Percentiles rank a stretch among this genome's conserved stretches.
These are phyloP conservation scores for Pristiophorus japonicus DNA, from an alignment of 2,113 vertebrate species.

Conservation along the genomic window DNA sequence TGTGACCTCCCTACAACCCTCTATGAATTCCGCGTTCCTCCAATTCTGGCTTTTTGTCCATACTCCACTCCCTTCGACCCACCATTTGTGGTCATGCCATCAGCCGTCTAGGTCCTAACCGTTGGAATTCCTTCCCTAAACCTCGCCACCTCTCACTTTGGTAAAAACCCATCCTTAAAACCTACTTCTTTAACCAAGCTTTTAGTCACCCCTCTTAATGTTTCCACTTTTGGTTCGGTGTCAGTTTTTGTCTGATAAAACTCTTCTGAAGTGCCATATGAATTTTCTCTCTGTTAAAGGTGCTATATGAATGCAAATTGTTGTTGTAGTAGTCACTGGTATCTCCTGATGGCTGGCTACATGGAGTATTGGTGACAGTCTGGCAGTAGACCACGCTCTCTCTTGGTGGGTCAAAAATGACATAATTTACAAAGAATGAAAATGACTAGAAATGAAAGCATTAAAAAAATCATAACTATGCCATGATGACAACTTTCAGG, in stretches of 20 bases:
- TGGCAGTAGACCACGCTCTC: neutral
- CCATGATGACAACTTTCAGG: neutral
- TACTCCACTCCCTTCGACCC: neutral
- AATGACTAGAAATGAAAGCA: neutral
- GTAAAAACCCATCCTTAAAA: neutral
- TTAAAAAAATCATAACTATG: neutral
- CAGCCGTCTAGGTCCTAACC: neutral
- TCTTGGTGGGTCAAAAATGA: neutral
- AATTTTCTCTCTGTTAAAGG: neutral
- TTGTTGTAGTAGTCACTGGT: neutral
- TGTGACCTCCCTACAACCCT: too few species aligned
- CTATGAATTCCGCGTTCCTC: too few species aligned
- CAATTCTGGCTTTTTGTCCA: neutral
- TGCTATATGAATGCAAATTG: neutral
- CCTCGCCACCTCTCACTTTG: neutral
- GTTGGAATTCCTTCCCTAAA: neutral
- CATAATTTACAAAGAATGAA: neutral
- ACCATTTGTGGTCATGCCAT: neutral
- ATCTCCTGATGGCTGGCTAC: neutral
- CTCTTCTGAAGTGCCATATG: neutral
- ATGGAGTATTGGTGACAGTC: neutral
- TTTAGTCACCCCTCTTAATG: neutral
- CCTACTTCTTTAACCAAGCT: neutral
- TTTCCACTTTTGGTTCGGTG: neutral
- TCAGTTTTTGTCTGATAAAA: neutral